phyloP scores from a whole-genome alignment of 2,888 invertebrate species.

The Silvanus unidentatus region DNA sequence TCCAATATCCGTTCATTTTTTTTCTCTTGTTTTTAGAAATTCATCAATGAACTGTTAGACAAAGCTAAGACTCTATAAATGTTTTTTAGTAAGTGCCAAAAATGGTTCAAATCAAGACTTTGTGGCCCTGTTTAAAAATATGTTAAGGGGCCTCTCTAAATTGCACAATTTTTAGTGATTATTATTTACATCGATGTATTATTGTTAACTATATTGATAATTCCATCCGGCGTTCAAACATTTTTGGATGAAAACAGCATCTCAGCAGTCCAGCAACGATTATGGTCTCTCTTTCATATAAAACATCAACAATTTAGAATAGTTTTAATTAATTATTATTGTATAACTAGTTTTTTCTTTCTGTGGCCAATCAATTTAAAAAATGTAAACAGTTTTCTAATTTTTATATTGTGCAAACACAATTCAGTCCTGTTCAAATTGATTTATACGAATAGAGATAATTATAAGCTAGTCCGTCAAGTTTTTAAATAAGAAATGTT shows the following conservation, averaged over 20 bases:
- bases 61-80: slow-evolving; percentile 82
- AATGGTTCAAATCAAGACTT: slow-evolving; percentile 28
- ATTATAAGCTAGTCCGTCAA: slow-evolving; percentile 32
- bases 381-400: slow-evolving; percentile 22
- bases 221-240: slow-evolving; percentile 16
- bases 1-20: neutral
- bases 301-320: neutral
- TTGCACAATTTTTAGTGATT: slow-evolving; percentile 37
- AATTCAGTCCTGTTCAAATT: slow-evolving; percentile 14
- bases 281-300: neutral
- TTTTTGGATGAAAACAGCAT: neutral
- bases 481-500: slow-evolving; percentile 22
- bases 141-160: slow-evolving; percentile 31
- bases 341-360: too few species aligned
- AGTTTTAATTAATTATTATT: too few species aligned
- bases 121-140: slow-evolving; percentile 24
- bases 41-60: slow-evolving; percentile 82
- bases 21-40: slow-evolving; percentile 64
- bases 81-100: slow-evolving; percentile 43
- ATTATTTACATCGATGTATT: slow-evolving; percentile 29
- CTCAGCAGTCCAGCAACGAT: neutral
- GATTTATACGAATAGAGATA: slow-evolving; percentile 20
- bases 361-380: too few species aligned
- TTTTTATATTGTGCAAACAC: slow-evolving; percentile 25
- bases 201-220: neutral